Evolutionary conservation across 2,797 vertebrate genomes (phyloP).

Genomic region (Cephalopachus bancanus): DNA sequence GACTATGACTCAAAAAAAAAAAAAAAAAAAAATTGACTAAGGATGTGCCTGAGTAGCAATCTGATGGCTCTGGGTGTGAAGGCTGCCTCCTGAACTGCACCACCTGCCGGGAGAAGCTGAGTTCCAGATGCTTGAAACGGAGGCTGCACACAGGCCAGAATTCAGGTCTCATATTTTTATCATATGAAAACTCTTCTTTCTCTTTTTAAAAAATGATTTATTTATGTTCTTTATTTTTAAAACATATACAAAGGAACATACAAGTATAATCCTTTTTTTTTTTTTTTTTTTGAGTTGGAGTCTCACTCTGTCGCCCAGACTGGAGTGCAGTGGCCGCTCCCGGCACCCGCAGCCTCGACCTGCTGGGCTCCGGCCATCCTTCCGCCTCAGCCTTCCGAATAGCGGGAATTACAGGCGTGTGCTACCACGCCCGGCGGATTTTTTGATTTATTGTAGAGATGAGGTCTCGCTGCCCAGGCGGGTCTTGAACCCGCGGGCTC

Average conservation of each 20-base stretch:
- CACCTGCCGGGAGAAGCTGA: neutral
- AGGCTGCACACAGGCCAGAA: neutral
- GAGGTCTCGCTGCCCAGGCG: neutral
- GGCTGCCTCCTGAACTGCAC: neutral
- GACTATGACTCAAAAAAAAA: no score
- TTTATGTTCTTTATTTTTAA: no score
- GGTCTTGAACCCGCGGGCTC: neutral
- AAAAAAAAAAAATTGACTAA: neutral
- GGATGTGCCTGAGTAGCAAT: neutral
- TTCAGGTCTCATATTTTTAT: neutral
- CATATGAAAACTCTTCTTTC: neutral
- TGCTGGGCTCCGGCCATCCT: neutral
- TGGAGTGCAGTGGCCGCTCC: neutral
- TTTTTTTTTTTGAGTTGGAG: neutral
- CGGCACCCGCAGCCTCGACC: neutral
- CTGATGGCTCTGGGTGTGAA: neutral
- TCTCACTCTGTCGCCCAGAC: neutral
- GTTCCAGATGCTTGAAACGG: neutral
- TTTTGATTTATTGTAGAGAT: neutral
- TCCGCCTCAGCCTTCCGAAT: neutral
- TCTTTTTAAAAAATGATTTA: neutral
- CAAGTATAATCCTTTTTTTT: neutral
- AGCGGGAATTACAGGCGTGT: neutral
- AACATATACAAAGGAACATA: no score
- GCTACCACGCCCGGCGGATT: neutral